Base-by-base conservation (phyloP, 2,888 invertebrate genomes). In the Stenichneumon culpator region DNA sequence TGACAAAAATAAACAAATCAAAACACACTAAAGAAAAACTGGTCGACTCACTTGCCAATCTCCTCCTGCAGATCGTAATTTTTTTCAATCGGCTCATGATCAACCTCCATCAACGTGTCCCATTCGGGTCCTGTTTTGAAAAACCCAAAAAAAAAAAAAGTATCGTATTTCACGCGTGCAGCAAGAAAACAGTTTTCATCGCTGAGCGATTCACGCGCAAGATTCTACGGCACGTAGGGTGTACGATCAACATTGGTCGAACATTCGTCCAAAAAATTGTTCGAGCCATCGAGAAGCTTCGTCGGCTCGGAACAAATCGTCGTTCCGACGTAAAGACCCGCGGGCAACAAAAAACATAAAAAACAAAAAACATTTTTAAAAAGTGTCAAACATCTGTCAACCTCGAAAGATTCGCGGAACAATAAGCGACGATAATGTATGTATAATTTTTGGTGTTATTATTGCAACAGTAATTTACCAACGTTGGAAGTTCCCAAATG, bases 21-120 rank as follows among this genome's bases (percentile, higher is more conserved):
- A 47, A 32, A 52, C 7, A 11, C 14, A 11, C n/a, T 0, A 16
- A 57, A 69, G 63, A 68, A 11, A 69, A 83, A 65, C 65, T 39
- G 32, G 28, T 73, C n/a, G 9, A 93, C 95, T 93, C 89, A 95
- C 95, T 95, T 95, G 90, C 95, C 95, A 90, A 95, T 94, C 91
- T 95, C 95, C 89, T 95, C 95, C 81, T 94, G 93, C 74, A 95
- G 90, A 79, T 95, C 94, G 90, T 95, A 95, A 88, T 94, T 94
- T 83, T 94, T 94, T 88, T 95, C 95, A 89, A 95, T 95, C 39
- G 95, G 94, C 87, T 95, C 95, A 87, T 93, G 94, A 74, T 94
- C 92, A 91, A 94, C 94, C 91, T 94, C 94, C 94, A 94, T 94
- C 88, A 94, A 92, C 80, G 92, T 90, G 89, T 93, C 92, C 93